phyloP scores from a whole-genome alignment of 2,888 invertebrate genomes.

The Molorchus minor region DNA sequence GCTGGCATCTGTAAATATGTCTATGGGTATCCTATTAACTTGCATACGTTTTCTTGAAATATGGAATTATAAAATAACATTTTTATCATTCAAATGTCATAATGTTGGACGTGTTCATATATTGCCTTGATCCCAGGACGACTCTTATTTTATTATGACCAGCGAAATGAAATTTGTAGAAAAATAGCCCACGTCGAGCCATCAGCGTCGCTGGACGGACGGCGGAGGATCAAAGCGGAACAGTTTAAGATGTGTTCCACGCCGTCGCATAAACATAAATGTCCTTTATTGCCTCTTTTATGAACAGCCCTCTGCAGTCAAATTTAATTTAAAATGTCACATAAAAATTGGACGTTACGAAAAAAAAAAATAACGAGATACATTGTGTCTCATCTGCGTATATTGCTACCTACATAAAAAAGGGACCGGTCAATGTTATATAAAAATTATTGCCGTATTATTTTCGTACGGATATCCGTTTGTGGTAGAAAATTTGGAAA shows the following conservation, averaged over 20 bases:
- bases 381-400: conserved; percentile 35
- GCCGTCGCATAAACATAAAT: conserved; percentile 57
- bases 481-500: conserved; percentile 1
- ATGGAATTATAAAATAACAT: no score
- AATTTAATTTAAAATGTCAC: conserved; percentile 59
- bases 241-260: conserved; percentile 50
- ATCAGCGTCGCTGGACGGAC: conserved; percentile 25
- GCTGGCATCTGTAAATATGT: no score
- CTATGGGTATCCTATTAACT: no score
- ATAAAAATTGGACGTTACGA: conserved; percentile 54
- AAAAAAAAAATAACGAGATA: conserved; percentile 46
- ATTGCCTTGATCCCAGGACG: not conserved
- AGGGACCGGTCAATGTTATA: conserved; percentile 22
- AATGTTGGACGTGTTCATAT: not conserved
- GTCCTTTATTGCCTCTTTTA: conserved; percentile 57
- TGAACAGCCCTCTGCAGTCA: conserved; percentile 57
- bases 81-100: not conserved
- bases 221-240: conserved; percentile 49
- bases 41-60: no score
- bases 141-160: conserved; percentile 26
- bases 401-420: conserved; percentile 23
- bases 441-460: conserved; percentile 21
- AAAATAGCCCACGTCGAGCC: conserved; percentile 27
- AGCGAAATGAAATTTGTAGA: conserved; percentile 22
- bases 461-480: conserved; percentile 9